Percentiles rank a stretch among this genome's conserved stretches.
phyloP scores from a whole-genome alignment of 2,113 vertebrate genomes.

The Galemys pyrenaicus region DNA sequence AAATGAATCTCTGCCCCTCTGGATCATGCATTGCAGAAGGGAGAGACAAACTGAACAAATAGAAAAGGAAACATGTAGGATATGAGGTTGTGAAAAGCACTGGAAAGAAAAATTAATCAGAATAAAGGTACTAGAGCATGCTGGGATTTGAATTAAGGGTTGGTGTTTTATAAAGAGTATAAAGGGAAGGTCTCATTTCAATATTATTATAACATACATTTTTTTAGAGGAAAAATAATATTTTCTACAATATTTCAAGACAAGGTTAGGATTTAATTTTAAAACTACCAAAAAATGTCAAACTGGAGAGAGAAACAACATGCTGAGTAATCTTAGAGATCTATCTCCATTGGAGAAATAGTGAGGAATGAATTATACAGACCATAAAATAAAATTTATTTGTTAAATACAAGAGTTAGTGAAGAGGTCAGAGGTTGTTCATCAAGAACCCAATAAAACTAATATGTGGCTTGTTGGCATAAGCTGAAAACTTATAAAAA shows the following conservation, averaged over 20 bases:
- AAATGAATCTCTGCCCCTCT: background rate
- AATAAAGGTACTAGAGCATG: accelerated
- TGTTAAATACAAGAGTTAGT: background rate
- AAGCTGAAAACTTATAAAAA: background rate
- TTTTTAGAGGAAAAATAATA: background rate
- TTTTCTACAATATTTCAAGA: background rate
- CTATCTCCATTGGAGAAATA: background rate
- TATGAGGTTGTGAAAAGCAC: background rate
- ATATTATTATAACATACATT: background rate
- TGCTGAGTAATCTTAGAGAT: background rate
- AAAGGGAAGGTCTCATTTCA: background rate
- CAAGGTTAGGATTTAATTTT: background rate
- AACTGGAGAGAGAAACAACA: background rate
- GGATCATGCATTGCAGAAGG: background rate
- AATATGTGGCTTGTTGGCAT: background rate
- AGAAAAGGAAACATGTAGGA: background rate
- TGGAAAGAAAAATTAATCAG: background rate
- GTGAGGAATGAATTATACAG: background rate
- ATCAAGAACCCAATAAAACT: background rate
- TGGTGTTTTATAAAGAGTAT: background rate
- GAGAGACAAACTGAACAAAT: background rate
- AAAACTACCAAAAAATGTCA: background rate
- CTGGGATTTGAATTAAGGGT: background rate
- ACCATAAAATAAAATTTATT: background rate
- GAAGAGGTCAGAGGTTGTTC: background rate